phyloP scores from a whole-genome alignment of 2,888 invertebrate genomes.

The Drosophila mimica region DNA sequence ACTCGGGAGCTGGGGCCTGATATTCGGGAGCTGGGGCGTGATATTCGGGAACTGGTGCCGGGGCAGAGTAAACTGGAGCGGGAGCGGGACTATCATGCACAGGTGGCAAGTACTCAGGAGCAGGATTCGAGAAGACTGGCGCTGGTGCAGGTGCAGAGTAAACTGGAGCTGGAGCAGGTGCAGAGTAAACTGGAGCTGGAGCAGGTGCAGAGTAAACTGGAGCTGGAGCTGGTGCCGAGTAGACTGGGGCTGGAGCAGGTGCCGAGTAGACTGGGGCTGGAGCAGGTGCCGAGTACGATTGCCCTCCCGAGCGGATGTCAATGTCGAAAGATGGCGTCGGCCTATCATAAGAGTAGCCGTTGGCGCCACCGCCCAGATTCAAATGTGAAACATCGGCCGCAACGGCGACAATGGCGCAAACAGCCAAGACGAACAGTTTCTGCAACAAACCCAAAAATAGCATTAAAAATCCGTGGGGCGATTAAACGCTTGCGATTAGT shows the following conservation, averaged over 20 bases:
- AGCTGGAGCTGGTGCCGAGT: constrained; percentile 23
- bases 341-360: constrained; percentile 67
- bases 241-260: constrained; percentile 12
- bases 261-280: constrained; percentile 22
- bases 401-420: constrained; percentile 69
- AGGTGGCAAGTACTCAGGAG: constrained; percentile 47
- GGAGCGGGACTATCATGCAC: constrained; percentile 17
- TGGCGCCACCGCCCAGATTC: constrained; percentile 66
- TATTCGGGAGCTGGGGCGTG: constrained; percentile 12
- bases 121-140: constrained; percentile 35
- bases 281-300: constrained; percentile 12
- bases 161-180: constrained; percentile 15
- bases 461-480: constrained; percentile 30
- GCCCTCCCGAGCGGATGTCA: constrained; percentile 53
- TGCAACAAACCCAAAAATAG: constrained; percentile 30
- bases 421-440: constrained; percentile 74
- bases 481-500: constrained; percentile 32
- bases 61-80: constrained; percentile 47
- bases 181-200: constrained; percentile 26
- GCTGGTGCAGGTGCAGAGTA: constrained; percentile 41
- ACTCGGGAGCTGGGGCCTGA: constrained; percentile 38
- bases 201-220: constrained; percentile 36
- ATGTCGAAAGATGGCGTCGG: constrained; percentile 65
- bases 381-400: constrained; percentile 73
- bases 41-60: constrained; percentile 50